A percentile compares a stretch with the other conserved stretches of the same genome.
These are phyloP conservation scores for Montipora sp. DNA, from an alignment of 64 coral and sea anemone genomes.

Conservation along the genomic window DNA sequence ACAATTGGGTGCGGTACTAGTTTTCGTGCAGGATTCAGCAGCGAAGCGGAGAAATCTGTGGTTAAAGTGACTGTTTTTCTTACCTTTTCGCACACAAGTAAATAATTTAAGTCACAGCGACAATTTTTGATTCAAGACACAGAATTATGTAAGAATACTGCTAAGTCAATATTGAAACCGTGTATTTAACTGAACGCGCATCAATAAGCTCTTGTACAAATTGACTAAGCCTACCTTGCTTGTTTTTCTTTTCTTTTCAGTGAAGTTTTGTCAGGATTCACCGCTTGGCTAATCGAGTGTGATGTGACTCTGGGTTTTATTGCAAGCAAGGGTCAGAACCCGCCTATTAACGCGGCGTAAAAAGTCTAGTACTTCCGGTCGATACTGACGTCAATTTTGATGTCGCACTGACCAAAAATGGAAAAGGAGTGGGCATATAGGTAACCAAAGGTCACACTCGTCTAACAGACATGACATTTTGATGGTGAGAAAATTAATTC, in stretches of 20 bases:
- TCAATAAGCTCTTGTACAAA: not conserved
- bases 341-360: not conserved
- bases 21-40: too few species aligned
- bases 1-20: too few species aligned
- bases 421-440: not conserved
- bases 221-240: not conserved
- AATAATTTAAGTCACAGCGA: too few species aligned
- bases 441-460: not conserved
- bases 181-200: too few species aligned
- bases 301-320: not conserved
- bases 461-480: not conserved
- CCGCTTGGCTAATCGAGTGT: not conserved
- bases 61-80: too few species aligned
- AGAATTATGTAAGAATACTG: too few species aligned
- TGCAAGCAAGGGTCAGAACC: not conserved
- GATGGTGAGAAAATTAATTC: not conserved
- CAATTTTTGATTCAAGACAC: too few species aligned
- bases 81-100: too few species aligned
- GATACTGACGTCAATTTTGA: not conserved
- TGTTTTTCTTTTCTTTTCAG: not conserved
- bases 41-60: too few species aligned
- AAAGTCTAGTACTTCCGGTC: constrained; percentile 5
- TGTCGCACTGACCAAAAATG: not conserved
- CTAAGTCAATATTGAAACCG: too few species aligned
- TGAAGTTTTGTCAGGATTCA: not conserved